Base-by-base conservation (phyloP, 2,888 invertebrate genomes). In the Elgonia sp. region DNA sequence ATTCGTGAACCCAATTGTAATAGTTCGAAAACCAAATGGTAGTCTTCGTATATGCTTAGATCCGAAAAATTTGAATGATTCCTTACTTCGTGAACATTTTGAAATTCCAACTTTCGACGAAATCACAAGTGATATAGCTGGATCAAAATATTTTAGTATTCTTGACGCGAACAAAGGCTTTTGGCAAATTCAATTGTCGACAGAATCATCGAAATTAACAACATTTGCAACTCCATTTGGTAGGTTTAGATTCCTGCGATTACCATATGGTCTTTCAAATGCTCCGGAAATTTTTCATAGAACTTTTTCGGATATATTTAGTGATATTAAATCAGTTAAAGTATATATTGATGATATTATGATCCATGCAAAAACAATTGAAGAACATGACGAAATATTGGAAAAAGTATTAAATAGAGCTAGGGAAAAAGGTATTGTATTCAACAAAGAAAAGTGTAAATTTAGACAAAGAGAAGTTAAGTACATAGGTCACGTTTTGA, bases 81-180 rank as follows among this genome's bases (percentile, higher is more conserved):
- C 46, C 3, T 57, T 80, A 18, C 0, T 57, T 0, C 14, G 79
- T 9, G 69, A 80, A 63, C 63, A 53, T 90, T 84, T 40, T 84
- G 90, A 89, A 86, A 82, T 93, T 9, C 91, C 92, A 0, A 90
- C 91, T 3, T 90, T 92, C n/a, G 92, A 93, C 9, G 91, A 93
- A 90, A 90, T 92, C 12, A 83, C 91, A 21, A 67, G 85, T 8
- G 89, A 92, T 87, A 82, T 92, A 70, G 21, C 18, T 14, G 69
- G 69, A 50, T 69, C 69, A 16, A 20, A 69, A 50, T 50, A 50
- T 37, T 93, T 92, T 69, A 89, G 82, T 14, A 88, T 86, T 8
- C 50, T 92, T 18, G 92, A 93, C 82, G 89, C 90, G 3, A 89
- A 87, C 8, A 70, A 85, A 53, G 91, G 90, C 10, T 92, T 91